These are phyloP conservation scores for Brachyhypopomus gauderio DNA, from an alignment of 2,113 vertebrate genomes.

Conservation along the genomic window DNA sequence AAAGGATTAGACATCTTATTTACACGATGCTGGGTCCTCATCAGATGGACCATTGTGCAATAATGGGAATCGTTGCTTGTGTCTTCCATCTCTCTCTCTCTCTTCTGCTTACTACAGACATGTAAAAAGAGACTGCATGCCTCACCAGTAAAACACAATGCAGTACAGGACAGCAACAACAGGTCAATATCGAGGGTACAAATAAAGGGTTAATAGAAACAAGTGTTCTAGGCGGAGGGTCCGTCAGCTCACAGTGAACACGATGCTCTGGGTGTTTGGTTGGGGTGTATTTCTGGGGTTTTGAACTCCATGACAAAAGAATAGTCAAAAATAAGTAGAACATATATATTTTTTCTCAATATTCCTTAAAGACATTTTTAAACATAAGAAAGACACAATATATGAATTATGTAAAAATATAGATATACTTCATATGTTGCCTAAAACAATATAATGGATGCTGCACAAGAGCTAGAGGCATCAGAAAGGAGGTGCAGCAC, in stretches of 20 bases:
- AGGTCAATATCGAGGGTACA: conserved; percentile 75
- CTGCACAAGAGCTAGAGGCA: not conserved
- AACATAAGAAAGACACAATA: not conserved
- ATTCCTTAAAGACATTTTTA: conserved; percentile 26
- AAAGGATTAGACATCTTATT: conserved; percentile 63
- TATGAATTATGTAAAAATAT: not conserved
- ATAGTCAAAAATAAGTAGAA: not conserved
- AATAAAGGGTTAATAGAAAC: conserved; percentile 49
- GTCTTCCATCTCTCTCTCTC: conserved; percentile 13
- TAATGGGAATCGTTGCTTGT: conserved; percentile 53
- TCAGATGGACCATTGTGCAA: conserved; percentile 78
- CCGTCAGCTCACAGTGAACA: conserved; percentile 83
- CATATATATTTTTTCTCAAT: conserved; percentile 44
- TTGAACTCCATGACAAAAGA: conserved; percentile 63
- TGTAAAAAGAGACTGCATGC: conserved; percentile 81
- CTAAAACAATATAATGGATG: not conserved
- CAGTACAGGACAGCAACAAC: conserved; percentile 73
- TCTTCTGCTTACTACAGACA: conserved; percentile 77
- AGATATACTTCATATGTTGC: not conserved
- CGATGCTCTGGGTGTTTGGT: conserved; percentile 79
- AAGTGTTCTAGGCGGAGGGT: conserved; percentile 72
- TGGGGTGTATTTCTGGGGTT: conserved; percentile 69
- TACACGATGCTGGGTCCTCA: conserved; percentile 75
- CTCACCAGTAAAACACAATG: conserved; percentile 78
- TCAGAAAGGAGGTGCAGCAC: not conserved